Evolutionary conservation across 2,113 vertebrate species (phyloP).

Genomic region (Halichoerus grypus): DNA sequence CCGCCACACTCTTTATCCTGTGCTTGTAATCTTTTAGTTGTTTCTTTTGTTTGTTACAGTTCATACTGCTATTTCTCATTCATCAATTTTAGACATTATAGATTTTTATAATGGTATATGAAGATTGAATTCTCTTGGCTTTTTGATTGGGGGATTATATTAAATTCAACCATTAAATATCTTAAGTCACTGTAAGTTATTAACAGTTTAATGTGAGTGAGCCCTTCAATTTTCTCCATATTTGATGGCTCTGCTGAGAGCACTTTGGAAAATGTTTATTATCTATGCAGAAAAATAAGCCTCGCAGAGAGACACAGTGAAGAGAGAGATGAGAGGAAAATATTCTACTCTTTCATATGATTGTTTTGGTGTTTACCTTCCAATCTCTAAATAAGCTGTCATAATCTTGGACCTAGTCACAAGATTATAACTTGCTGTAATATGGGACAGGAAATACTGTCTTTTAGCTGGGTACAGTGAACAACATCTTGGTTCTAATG

Average conservation of each 20-base stretch:
- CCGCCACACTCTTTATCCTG: not conserved
- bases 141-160: slow-evolving; percentile 36
- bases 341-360: not conserved
- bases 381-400: not conserved
- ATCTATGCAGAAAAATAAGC: not conserved
- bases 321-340: not conserved
- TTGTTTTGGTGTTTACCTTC: not conserved
- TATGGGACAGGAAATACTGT: not conserved
- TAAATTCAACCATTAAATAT: not conserved
- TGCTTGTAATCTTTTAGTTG: not conserved
- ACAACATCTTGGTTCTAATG: not conserved
- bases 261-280: not conserved
- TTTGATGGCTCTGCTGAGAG: not conserved
- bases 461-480: not conserved
- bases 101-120: not conserved
- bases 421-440: not conserved
- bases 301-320: not conserved
- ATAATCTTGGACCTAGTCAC: not conserved
- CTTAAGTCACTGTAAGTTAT: not conserved
- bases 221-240: not conserved
- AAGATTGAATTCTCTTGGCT: not conserved
- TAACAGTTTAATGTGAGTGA: slow-evolving; percentile 9
- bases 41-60: not conserved
- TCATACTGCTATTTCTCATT: not conserved
- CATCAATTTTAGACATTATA: not conserved